Conservation (phyloP, 2,888 invertebrate species). For the Pyrgus malvae region DNA sequence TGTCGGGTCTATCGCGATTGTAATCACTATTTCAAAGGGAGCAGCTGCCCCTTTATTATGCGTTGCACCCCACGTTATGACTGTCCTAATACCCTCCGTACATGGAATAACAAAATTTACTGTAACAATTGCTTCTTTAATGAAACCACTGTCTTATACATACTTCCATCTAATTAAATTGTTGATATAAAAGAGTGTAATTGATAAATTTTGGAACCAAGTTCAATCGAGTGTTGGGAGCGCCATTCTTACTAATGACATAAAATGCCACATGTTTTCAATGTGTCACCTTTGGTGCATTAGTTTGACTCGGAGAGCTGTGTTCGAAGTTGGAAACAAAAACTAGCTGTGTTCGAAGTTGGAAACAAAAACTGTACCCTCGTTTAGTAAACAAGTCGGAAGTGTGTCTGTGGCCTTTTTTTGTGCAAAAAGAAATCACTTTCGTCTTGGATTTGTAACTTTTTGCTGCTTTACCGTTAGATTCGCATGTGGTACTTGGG, state of each 20-base stretch:
- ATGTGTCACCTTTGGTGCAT: slow-evolving; percentile 62
- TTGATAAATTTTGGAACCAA: background rate
- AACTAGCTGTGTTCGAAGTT: slow-evolving; percentile 33
- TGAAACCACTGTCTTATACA: slow-evolving; percentile 28
- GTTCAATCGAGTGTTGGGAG: background rate
- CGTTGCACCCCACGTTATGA: slow-evolving; percentile 43
- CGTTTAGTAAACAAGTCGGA: slow-evolving; percentile 51
- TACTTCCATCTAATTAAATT: slow-evolving; percentile 5
- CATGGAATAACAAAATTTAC: slow-evolving; percentile 35
- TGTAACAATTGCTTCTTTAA: slow-evolving; percentile 34
- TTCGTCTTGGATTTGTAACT: background rate
- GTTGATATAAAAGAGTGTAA: background rate
- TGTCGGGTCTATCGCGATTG: slow-evolving; percentile 44
- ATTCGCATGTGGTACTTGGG: background rate
- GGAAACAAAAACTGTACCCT: slow-evolving; percentile 45
- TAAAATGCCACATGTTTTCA: slow-evolving; percentile 52
- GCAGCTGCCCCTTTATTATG: slow-evolving; percentile 56
- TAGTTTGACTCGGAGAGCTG: too few relatives aligned
- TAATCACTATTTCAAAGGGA: slow-evolving; percentile 51
- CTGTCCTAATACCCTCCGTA: slow-evolving; percentile 46
- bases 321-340: slow-evolving; percentile 30
- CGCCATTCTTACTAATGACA: slow-evolving; percentile 31
- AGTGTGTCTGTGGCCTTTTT: slow-evolving; percentile 44
- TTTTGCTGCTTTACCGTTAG: slow-evolving; percentile 18
- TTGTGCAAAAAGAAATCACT: slow-evolving; percentile 23